These are phyloP conservation scores for Stenichneumon culpator DNA, from an alignment of 2,888 invertebrate species.

Conservation along the genomic window DNA sequence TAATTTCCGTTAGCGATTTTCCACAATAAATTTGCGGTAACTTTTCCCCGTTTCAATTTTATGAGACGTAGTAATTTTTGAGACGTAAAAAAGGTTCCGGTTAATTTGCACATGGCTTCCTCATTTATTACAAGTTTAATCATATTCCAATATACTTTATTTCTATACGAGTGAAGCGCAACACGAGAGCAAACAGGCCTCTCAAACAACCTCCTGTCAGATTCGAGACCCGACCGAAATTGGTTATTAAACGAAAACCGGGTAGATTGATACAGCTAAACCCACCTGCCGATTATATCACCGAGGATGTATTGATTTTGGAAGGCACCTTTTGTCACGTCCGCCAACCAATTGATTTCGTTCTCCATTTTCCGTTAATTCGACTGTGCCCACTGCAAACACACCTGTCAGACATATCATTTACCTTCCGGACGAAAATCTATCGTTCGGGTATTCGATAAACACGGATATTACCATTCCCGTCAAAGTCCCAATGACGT, in stretches of 20 bases:
- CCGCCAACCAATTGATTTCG: slow-evolving; percentile 66
- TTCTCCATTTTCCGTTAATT: slow-evolving; percentile 63
- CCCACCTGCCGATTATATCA: slow-evolving; percentile 79
- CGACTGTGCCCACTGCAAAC: not conserved
- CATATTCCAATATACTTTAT: not conserved
- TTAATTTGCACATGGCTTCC: too few species aligned
- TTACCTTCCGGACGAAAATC: slow-evolving; percentile 13
- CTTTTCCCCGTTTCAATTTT: too few species aligned
- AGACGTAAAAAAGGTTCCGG: too few species aligned
- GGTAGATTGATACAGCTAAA: not conserved
- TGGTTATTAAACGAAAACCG: slow-evolving; percentile 26
- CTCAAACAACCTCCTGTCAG: not conserved
- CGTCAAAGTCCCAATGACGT: slow-evolving; percentile 7
- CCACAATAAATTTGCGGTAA: too few species aligned
- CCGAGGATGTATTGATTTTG: slow-evolving; percentile 78
- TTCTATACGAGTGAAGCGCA: not conserved
- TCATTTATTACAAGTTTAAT: too few species aligned
- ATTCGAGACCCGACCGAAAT: not conserved
- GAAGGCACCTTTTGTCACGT: slow-evolving; percentile 72
- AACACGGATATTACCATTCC: slow-evolving; percentile 26
- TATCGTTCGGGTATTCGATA: slow-evolving; percentile 8
- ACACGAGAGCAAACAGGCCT: too few species aligned
- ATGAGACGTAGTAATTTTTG: too few species aligned
- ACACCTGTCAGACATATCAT: slow-evolving; percentile 40
- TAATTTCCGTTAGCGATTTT: too few species aligned